Evolutionary conservation across 2,888 invertebrate species (phyloP), one percentile per base, ranked within the genome.

Genomic region (Nephrocerus scutellatus): DNA sequence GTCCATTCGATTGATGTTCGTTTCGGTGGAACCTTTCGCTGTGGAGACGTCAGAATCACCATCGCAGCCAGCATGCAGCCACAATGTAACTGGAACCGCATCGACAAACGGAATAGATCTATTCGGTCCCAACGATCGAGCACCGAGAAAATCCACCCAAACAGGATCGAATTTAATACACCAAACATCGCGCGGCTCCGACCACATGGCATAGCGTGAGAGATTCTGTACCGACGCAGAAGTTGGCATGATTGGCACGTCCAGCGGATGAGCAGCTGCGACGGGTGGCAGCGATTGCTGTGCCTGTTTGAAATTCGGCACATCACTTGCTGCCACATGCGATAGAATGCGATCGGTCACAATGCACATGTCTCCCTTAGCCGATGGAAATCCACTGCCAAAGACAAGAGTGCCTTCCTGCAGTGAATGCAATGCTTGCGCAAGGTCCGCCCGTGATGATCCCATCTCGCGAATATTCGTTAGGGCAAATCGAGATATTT

Each of bases 131-230:
- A 78, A 73, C 0, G 87, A 85, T 19, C 85, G 74, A 2, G 86
- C 85, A 6, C 90, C 91, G 45, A 81, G 74, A 65, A 93, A 93
- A 67, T 95, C 95, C 9, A 85, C 82, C 92, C 93, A 95, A 30
- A 92, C 75, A 1, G 95, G 93, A 62, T 95, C 93, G 26, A 87
- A 74, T 52, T 80, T 76, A 10, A 88, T 76, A 62, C 86, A 89
- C 86, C 93, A 95, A 9, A 95, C 80, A 53, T 86, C 81, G 49
- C 87, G 77, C n/a, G 81, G 80, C 63, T 89, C 89, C 0, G 80
- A 80, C 89, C 90, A 90, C 36, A 89, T 62, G 38, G 75, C 55
- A 54, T 76, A 75, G 2, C 68, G 60, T 39, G 67, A 59, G 18
- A 69, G 53, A 47, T 59, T 63, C 51, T 65, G 59, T 29, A 57